These are phyloP conservation scores for Frieseomelitta varia DNA, from an alignment of 1,140 invertebrate genomes.

Conservation along the genomic window DNA sequence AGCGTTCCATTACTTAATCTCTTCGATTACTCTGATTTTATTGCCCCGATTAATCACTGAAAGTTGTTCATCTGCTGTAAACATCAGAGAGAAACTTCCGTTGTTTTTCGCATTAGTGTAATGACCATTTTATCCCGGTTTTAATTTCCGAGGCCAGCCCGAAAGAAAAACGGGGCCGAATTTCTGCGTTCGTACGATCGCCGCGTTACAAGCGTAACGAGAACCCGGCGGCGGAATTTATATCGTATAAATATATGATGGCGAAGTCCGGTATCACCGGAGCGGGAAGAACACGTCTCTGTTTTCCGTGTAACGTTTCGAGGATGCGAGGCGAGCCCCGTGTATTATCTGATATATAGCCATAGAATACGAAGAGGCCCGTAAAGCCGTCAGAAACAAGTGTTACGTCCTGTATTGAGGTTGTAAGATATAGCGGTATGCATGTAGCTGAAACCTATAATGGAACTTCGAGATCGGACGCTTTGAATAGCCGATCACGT, in stretches of 20 bases:
- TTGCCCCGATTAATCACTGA: too few species aligned
- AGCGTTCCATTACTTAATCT: too few species aligned
- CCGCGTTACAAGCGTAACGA: not conserved
- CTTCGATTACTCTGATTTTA: too few species aligned
- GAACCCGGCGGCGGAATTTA: not conserved
- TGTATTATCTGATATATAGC: slow-evolving; percentile 40
- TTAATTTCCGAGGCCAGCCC: too few species aligned
- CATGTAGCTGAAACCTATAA: slow-evolving; percentile 62
- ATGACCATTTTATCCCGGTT: not conserved
- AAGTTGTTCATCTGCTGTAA: too few species aligned
- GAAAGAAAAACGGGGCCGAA: not conserved
- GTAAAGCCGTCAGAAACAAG: slow-evolving; percentile 65
- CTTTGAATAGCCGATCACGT: slow-evolving; percentile 61
- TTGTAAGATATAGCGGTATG: slow-evolving; percentile 62
- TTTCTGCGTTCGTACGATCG: not conserved
- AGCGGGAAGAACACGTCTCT: slow-evolving; percentile 17
- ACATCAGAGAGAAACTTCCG: too few species aligned
- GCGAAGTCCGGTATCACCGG: not conserved
- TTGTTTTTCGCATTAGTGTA: not conserved
- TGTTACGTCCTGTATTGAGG: slow-evolving; percentile 63
- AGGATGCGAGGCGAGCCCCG: slow-evolving; percentile 25
- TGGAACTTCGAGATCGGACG: slow-evolving; percentile 57
- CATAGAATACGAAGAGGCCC: slow-evolving; percentile 59
- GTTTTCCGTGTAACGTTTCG: slow-evolving; percentile 47
- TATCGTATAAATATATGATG: slow-evolving; percentile 12